A percentile compares a stretch with the other conserved stretches of the same genome.
Evolutionary conservation across 2,797 vertebrate genomes (phyloP).

Genomic region (Pangasius djambal): DNA sequence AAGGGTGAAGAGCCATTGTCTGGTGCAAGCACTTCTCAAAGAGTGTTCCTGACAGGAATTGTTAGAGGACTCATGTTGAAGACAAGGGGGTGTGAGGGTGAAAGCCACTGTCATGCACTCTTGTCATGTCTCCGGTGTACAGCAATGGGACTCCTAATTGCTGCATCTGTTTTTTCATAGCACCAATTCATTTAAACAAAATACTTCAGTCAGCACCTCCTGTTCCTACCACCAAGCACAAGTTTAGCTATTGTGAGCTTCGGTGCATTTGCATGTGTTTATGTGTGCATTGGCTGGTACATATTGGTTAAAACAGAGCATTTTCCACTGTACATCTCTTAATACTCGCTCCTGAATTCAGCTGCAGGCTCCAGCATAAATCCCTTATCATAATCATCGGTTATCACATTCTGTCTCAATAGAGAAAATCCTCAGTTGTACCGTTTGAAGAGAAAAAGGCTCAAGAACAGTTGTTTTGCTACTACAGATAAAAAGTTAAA

Average conservation of each 20-base stretch:
- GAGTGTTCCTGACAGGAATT: constrained; percentile 93
- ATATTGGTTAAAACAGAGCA: constrained; percentile 57
- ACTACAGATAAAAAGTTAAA: constrained; percentile 10
- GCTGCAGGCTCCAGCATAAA: constrained; percentile 27
- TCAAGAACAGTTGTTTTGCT: constrained; percentile 16
- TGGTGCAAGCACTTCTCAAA: constrained; percentile 92
- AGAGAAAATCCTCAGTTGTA: constrained; percentile 14
- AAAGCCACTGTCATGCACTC: constrained; percentile 93
- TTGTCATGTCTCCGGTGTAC: constrained; percentile 89
- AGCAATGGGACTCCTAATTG: constrained; percentile 88
- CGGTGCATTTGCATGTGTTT: constrained; percentile 62
- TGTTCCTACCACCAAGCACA: constrained; percentile 80
- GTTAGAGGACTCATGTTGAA: constrained; percentile 89
- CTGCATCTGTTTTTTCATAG: constrained; percentile 77
- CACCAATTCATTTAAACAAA: constrained; percentile 82
- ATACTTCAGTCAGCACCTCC: constrained; percentile 83
- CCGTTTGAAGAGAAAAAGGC: background rate
- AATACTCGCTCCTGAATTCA: constrained; percentile 41
- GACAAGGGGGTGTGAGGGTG: constrained; percentile 90
- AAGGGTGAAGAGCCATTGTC: constrained; percentile 95
- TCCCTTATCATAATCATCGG: background rate
- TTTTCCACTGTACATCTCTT: constrained; percentile 47
- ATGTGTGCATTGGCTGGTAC: constrained; percentile 52
- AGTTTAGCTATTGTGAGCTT: constrained; percentile 71
- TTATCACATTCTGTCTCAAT: constrained; percentile 4